These are phyloP conservation scores for Drosophila tristis DNA, from an alignment of 1,140 invertebrate species.

Conservation along the genomic window DNA sequence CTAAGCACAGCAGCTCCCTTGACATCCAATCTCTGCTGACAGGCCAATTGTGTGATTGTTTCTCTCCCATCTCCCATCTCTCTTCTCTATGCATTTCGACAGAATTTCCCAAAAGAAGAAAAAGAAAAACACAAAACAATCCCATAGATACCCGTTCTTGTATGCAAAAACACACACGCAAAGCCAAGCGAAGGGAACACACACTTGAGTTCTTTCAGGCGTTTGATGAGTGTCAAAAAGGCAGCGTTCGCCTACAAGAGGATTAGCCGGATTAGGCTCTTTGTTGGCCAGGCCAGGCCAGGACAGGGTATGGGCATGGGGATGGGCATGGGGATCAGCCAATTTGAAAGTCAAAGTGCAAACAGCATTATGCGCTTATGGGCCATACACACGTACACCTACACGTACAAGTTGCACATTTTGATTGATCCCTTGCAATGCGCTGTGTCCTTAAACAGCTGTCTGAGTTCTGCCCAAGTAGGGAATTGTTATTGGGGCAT, in stretches of 20 bases:
- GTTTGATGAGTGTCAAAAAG: slow-evolving; percentile 80
- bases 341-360: slow-evolving; percentile 79
- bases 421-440: slow-evolving; percentile 47
- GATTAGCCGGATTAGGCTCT: slow-evolving; percentile 69
- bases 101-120: slow-evolving; percentile 55
- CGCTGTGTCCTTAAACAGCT: slow-evolving; percentile 48
- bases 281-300: slow-evolving; percentile 40
- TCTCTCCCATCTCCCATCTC: no score
- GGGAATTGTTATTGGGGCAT: slow-evolving; percentile 41
- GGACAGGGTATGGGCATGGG: no score
- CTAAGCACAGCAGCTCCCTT: slow-evolving; percentile 62
- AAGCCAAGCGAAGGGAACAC: slow-evolving; percentile 42
- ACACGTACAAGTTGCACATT: slow-evolving; percentile 43
- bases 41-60: slow-evolving; percentile 74
- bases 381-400: slow-evolving; percentile 22
- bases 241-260: slow-evolving; percentile 63
- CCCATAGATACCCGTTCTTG: slow-evolving; percentile 19
- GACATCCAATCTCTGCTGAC: slow-evolving; percentile 71
- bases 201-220: slow-evolving; percentile 66
- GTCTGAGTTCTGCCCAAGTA: slow-evolving; percentile 44
- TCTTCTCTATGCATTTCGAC: slow-evolving; percentile 31
- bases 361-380: slow-evolving; percentile 71
- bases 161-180: slow-evolving; percentile 59
- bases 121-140: slow-evolving; percentile 46
- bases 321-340: slow-evolving; percentile 59